Evolutionary conservation across 2,888 invertebrate genomes (phyloP), one percentile per base, ranked within the genome.

Genomic region (Merodon equestris): DNA sequence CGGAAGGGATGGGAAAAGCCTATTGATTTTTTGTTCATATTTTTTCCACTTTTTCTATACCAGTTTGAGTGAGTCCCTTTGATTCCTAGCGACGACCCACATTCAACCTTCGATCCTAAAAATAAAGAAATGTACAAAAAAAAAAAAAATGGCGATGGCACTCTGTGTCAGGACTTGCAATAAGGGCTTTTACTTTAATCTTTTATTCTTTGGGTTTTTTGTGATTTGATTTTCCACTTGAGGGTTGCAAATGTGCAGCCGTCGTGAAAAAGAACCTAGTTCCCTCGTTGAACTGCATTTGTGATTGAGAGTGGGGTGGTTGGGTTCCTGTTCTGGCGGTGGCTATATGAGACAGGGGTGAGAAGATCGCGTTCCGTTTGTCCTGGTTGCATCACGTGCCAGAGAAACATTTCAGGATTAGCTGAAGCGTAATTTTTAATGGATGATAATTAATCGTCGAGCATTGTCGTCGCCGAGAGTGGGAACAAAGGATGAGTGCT

Each of bases 21-120:
- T 79, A 79, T 79, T 74, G 74, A 74, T 79, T 79, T 27, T 27
- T 27, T n/a, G n/a, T 50, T 67, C n/a, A n/a, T n/a, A n/a, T n/a
- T 66, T 42, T 9, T 10, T 14, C 56, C 9, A 50, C 56, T 40
- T 50, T 27, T 15, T 15, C 9, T 7, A 7, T 27, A 2, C 27
- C 1, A n/a, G 15, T 12, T 15, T 1, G 3, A 13, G 13, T 2
- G 17, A 1, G 34, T 9, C 1, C 17, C 18, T 38, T 40, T 51
- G 44, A 57, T 48, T 50, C 36, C 12, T 38, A 48, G 44, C 27
- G 15, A 64, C 44, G 27, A 73, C 77, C 73, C 73, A 79, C 27
- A 79, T 79, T 79, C 68, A 68, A 64, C 73, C 73, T 64, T 73
- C 63, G 53, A 56, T 36, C 61, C 56, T 71, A 57, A 63, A 57